Evolutionary conservation across 2,888 invertebrate species (phyloP).

Genomic region (Caenorhabditis panamensis): DNA sequence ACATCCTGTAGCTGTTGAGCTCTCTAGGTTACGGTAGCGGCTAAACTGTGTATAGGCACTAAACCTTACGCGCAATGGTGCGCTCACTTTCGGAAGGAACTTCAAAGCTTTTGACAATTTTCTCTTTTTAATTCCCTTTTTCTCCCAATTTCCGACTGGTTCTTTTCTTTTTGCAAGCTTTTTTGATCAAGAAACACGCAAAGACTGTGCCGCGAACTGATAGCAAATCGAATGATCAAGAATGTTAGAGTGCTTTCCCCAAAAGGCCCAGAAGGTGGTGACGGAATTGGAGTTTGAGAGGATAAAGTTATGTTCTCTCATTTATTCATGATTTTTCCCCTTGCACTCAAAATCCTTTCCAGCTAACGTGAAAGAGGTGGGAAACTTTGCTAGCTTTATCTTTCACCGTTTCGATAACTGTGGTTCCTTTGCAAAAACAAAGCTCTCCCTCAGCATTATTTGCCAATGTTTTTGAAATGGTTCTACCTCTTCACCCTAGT

Average conservation of each 20-base stretch:
- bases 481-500: conserved; percentile 42
- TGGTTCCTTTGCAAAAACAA: conserved; percentile 1
- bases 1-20: neutral
- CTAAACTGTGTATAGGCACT: neutral
- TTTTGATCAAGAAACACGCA: neutral
- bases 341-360: no score
- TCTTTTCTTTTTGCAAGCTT: conserved; percentile 4
- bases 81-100: conserved; percentile 7
- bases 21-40: conserved; percentile 16
- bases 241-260: neutral
- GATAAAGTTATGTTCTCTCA: no score
- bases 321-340: no score
- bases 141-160: conserved; percentile 16
- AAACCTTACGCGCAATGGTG: conserved; percentile 20
- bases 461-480: conserved; percentile 55
- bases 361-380: no score
- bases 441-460: conserved; percentile 21
- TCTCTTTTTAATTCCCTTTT: conserved; percentile 18
- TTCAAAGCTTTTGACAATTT: conserved; percentile 3
- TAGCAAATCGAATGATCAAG: conserved; percentile 9
- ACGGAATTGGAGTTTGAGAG: neutral
- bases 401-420: neutral
- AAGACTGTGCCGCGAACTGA: conserved; percentile 15
- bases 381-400: neutral
- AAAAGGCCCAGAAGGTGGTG: no score